Evolutionary conservation across 1,140 invertebrate species (phyloP), one percentile per base, ranked within the genome.

Genomic region (Halictus rubicundus): DNA sequence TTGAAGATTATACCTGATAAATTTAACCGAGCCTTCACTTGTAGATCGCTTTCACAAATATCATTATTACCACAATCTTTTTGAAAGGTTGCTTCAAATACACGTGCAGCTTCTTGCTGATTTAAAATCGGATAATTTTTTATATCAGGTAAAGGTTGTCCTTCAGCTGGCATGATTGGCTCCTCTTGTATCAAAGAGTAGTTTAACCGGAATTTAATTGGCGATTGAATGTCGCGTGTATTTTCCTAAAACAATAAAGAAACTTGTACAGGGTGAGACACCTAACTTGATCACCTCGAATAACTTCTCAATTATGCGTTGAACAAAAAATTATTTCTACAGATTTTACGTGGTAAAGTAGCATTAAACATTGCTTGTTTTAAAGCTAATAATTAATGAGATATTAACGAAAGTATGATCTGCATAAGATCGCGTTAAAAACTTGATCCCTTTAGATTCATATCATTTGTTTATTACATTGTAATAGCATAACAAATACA

Each of bases 11-110:
- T 86, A 93, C 94, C 89, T 84, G 92, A 94, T 49, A 97, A 92
- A 87, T 95, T 93, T 1, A 97, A 91, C 72, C 93, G 92, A 14
- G 96, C 95, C n/a, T 94, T 90, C 0, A 98, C 91, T 73, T 94
- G 92, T n/a, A 99, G 91, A 88, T 98, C 95, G 90, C 97, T 98
- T 86, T 97, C 95, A 90, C 98, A 99, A 32, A 97, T 94, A 87
- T 98, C 97, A 89, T 99, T 97, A 0, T 95, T 93, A 10, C 98
- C 98, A 90, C 98, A 99, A 88, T 99, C 97, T 92, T 98, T 99
- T 70, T 98, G 95, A 93, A 99, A 99, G 32, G 95, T 96, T 4
- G 97, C 97, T 87, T 96, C 94, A 87, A 98, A 98, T 7, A 95
- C 93, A 83, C 96, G 95, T 14, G 95, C 95, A 0, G 97, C 97